A percentile compares a stretch with the other conserved stretches of the same genome.
Conservation (phyloP, 2,113 vertebrate genomes). For the Nymphicus hollandicus region DNA sequence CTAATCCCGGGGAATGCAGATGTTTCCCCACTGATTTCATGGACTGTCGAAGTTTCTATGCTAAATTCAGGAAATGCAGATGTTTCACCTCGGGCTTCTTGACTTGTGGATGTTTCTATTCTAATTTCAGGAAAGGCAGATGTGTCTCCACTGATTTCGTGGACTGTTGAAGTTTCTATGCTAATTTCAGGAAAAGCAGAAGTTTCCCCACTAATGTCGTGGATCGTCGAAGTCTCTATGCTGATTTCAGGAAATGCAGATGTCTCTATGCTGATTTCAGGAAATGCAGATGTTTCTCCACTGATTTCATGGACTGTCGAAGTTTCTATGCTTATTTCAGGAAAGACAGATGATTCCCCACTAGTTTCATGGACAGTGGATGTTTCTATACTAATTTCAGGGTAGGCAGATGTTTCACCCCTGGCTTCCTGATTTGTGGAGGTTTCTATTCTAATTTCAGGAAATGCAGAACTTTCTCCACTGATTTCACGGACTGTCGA, state of each 20-base stretch:
- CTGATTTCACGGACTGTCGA: background rate
- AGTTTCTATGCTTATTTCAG: slow-evolving; percentile 68
- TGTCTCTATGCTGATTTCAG: background rate
- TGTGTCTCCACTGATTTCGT: slow-evolving; percentile 48
- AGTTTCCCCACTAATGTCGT: background rate
- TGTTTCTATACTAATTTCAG: slow-evolving; percentile 67
- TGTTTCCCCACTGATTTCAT: background rate
- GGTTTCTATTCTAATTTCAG: slow-evolving; percentile 55
- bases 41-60: slow-evolving; percentile 38
- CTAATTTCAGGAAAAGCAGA: slow-evolving; percentile 46
- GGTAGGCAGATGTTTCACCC: slow-evolving; percentile 28
- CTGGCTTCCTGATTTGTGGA: background rate
- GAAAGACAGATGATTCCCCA: slow-evolving; percentile 5
- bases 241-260: background rate
- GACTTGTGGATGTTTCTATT: slow-evolving; percentile 45
- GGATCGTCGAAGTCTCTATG: background rate
- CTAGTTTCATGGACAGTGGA: slow-evolving; percentile 48
- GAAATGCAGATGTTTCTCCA: slow-evolving; percentile 32
- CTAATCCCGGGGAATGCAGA: slow-evolving; percentile 30
- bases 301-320: slow-evolving; percentile 47
- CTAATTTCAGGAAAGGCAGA: background rate
- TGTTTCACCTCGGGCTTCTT: slow-evolving; percentile 57
- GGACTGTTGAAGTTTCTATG: slow-evolving; percentile 11
- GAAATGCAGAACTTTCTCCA: slow-evolving; percentile 58
- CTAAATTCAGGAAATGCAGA: slow-evolving; percentile 30